These are phyloP conservation scores for Tadarida brasiliensis DNA, from an alignment of 2,797 vertebrate genomes.

Conservation along the genomic window DNA sequence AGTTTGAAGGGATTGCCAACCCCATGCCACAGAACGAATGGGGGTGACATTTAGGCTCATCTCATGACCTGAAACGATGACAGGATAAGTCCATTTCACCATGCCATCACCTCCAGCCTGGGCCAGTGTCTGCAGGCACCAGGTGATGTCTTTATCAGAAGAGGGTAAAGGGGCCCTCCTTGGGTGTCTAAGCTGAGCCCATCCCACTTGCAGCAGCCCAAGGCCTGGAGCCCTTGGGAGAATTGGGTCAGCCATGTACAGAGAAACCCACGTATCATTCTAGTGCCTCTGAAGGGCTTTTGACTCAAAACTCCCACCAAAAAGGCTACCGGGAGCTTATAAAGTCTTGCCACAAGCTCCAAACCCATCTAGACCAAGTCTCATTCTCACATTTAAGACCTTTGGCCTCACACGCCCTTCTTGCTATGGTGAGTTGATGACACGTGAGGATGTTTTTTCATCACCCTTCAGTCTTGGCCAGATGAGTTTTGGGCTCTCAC, in stretches of 20 bases:
- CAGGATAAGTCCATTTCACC: not conserved
- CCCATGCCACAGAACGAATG: no score
- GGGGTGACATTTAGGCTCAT: not conserved
- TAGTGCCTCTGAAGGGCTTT: not conserved
- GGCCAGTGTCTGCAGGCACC: not conserved
- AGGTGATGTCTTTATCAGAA: no score
- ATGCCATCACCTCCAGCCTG: not conserved
- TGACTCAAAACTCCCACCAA: not conserved
- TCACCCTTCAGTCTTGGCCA: not conserved
- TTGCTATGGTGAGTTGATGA: not conserved
- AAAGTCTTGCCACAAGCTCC: not conserved
- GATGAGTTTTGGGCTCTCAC: not conserved
- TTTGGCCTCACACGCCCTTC: not conserved
- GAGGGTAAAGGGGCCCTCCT: not conserved
- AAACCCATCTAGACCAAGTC: not conserved
- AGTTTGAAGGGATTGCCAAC: not conserved
- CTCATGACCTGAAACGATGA: no score
- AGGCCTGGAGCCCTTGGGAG: not conserved
- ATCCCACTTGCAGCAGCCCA: not conserved
- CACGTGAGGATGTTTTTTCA: not conserved
- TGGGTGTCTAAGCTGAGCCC: not conserved
- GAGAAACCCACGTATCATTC: not conserved
- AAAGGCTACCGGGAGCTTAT: not conserved
- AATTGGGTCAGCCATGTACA: not conserved
- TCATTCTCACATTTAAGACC: not conserved